phyloP scores from a whole-genome alignment of 2,888 invertebrate species.

The Drosophila longiperda region DNA sequence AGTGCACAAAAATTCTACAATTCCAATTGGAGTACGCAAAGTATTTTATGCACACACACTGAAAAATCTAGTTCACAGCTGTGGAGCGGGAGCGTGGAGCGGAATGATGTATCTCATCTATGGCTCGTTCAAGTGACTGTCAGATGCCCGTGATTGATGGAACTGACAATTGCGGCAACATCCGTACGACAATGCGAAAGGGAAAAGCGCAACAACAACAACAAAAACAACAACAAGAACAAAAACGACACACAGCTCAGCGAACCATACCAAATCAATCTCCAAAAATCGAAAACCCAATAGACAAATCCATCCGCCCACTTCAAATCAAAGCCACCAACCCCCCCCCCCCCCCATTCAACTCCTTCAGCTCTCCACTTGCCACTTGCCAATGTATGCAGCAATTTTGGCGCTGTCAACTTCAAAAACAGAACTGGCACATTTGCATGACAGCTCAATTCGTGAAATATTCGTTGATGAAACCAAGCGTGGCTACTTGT shows the following conservation, averaged over 20 bases:
- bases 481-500: constrained; percentile 9
- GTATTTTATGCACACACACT: not conserved
- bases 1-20: constrained; percentile 55
- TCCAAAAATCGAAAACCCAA: constrained; percentile 31
- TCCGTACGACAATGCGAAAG: constrained; percentile 29
- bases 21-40: constrained; percentile 11
- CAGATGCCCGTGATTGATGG: constrained; percentile 72
- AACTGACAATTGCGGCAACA: constrained; percentile 74
- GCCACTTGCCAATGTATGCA: constrained; percentile 48
- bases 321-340: not conserved
- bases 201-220: constrained; percentile 35
- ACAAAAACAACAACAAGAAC: not conserved
- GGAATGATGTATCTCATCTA: constrained; percentile 30
- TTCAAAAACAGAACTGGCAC: constrained; percentile 78
- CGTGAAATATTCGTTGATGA: constrained; percentile 71
- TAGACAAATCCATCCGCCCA: constrained; percentile 3
- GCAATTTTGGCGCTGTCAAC: constrained; percentile 78
- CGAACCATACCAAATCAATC: constrained; percentile 48
- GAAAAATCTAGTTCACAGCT: not conserved
- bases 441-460: constrained; percentile 81
- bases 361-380: not conserved
- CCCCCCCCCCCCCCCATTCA: not conserved
- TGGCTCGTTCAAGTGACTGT: constrained; percentile 56
- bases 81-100: not conserved
- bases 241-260: not conserved